A percentile compares a stretch with the other conserved stretches of the same genome.
Conservation (phyloP, 1,140 invertebrate genomes). For the Tribolium castaneum region DNA sequence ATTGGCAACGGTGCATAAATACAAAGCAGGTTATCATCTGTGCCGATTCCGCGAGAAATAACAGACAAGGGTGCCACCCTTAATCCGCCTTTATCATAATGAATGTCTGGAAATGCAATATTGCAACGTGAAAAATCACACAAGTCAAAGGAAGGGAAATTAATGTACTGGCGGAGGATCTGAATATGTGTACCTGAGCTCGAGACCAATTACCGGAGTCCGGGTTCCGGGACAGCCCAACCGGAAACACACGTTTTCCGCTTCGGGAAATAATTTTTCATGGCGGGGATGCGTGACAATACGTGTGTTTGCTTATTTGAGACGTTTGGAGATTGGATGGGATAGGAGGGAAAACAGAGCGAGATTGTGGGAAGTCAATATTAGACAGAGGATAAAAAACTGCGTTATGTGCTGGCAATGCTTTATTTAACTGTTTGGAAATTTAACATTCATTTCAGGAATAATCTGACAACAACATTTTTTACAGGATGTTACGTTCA, state of each 20-base stretch:
- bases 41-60: background rate
- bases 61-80: background rate
- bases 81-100: background rate
- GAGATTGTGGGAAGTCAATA: too few relatives aligned
- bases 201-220: slow-evolving; percentile 4
- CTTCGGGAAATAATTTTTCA: slow-evolving; percentile 16
- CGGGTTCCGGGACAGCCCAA: background rate
- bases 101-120: background rate
- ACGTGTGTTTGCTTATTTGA: slow-evolving; percentile 4
- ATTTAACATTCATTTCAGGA: too few relatives aligned
- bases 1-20: slow-evolving; percentile 20
- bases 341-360: too few relatives aligned
- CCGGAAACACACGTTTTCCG: background rate
- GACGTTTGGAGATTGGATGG: background rate
- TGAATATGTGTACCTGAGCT: slow-evolving; percentile 9
- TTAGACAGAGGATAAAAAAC: too few relatives aligned
- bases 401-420: too few relatives aligned
- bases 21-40: slow-evolving; percentile 1
- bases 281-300: slow-evolving; percentile 3
- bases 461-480: too few relatives aligned
- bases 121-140: background rate
- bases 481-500: too few relatives aligned
- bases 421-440: too few relatives aligned
- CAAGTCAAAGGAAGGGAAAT: background rate
- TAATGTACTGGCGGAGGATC: background rate